A percentile compares a stretch with the other conserved stretches of the same genome.
Conservation (phyloP, 1,140 invertebrate genomes). For the Drosophila varians region DNA sequence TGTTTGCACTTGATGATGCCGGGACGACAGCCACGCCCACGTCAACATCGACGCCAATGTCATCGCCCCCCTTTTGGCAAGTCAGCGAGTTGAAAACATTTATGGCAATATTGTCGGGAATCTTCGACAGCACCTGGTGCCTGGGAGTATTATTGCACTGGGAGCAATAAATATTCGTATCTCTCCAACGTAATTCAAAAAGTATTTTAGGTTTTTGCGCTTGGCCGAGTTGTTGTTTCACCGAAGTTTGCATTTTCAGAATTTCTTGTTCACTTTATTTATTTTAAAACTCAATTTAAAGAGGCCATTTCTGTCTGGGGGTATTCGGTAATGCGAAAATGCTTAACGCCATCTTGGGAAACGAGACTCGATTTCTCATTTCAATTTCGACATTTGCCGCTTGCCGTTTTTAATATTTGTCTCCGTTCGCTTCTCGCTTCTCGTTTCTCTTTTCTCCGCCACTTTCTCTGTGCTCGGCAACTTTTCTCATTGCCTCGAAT, state of each 20-base stretch:
- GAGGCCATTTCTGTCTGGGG: background rate
- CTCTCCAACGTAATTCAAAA: background rate
- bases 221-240: background rate
- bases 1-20: constrained; percentile 63
- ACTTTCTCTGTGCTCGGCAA: constrained; percentile 2
- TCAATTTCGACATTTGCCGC: constrained; percentile 56
- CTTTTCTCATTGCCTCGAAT: constrained; percentile 49
- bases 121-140: constrained; percentile 45
- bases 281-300: background rate
- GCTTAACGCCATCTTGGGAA: constrained; percentile 19
- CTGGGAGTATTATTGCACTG: constrained; percentile 17
- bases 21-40: constrained; percentile 42
- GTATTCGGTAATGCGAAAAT: background rate
- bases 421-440: background rate
- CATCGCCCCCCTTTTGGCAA: background rate
- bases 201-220: background rate
- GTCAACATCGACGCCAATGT: background rate
- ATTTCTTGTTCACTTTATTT: background rate
- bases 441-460: background rate
- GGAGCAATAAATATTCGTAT: background rate
- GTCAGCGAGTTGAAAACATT: constrained; percentile 42
- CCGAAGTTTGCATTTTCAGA: no score
- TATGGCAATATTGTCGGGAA: constrained; percentile 48
- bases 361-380: constrained; percentile 46
- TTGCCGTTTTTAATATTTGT: constrained; percentile 49